phyloP scores from a whole-genome alignment of 2,113 vertebrate species.

The Agapornis roseicollis region DNA sequence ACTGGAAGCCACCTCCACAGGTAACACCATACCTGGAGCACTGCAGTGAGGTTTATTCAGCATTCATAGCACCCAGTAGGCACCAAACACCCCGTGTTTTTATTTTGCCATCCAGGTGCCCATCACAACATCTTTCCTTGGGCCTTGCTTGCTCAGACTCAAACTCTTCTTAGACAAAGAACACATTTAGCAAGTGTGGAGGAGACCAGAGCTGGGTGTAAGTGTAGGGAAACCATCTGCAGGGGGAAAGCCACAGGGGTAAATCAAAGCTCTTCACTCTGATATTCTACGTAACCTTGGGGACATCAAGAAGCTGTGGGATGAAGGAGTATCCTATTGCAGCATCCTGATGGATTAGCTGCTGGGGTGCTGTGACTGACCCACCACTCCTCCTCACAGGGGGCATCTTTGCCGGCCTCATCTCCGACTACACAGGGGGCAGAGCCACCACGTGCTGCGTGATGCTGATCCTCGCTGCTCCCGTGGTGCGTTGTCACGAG shows the following conservation, averaged over 20 bases:
- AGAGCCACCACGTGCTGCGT: slow-evolving; percentile 90
- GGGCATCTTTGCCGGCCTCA: slow-evolving; percentile 87
- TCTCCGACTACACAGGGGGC: slow-evolving; percentile 88
- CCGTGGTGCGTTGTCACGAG: slow-evolving; percentile 79
- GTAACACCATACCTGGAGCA: not conserved
- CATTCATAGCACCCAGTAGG: not conserved
- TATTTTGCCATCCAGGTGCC: not conserved
- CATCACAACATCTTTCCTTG: not conserved
- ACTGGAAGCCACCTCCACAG: not conserved
- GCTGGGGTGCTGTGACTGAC: not conserved
- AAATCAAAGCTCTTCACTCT: not conserved
- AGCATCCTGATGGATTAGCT: not conserved
- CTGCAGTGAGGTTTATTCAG: not conserved
- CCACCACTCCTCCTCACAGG: slow-evolving; percentile 69
- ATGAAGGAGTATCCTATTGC: fast-evolving
- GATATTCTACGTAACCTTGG: not conserved
- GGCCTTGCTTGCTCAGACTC: not conserved
- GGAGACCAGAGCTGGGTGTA: not conserved
- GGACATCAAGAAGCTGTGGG: not conserved
- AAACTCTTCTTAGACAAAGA: not conserved
- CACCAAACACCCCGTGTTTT: fast-evolving
- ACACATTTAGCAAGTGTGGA: not conserved
- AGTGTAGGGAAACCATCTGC: not conserved
- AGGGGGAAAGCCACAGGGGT: not conserved
- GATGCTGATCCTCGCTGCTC: slow-evolving; percentile 90